A percentile compares a stretch with the other conserved stretches of the same genome.
phyloP scores from a whole-genome alignment of 2,888 invertebrate species.

The Leptura quadrifasciata region DNA sequence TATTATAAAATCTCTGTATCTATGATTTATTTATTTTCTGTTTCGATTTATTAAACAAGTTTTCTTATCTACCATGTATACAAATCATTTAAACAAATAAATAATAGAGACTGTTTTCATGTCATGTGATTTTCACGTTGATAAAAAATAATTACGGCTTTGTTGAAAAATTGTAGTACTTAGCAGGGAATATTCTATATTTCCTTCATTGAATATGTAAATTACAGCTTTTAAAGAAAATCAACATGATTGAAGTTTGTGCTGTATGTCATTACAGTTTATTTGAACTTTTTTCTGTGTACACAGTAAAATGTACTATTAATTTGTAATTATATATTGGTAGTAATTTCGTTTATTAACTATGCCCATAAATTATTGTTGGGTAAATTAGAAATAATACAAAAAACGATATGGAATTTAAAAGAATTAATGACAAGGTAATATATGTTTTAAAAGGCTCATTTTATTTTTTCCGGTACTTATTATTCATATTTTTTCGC shows the following conservation, averaged over 20 bases:
- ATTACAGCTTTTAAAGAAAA: conserved; percentile 8
- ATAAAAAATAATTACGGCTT: background rate
- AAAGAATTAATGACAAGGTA: no score
- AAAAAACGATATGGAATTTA: no score
- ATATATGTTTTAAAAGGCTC: no score
- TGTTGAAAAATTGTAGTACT: background rate
- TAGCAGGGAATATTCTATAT: background rate
- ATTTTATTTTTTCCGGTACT: no score
- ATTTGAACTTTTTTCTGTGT: background rate
- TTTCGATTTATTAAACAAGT: background rate
- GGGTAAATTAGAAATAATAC: no score
- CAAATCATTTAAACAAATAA: background rate
- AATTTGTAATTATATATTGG: background rate
- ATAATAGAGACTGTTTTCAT: background rate
- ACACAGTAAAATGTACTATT: background rate
- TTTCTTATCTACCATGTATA: background rate
- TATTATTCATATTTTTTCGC: no score
- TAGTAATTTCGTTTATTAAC: background rate
- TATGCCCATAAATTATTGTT: no score
- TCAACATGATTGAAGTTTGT: conserved; percentile 1
- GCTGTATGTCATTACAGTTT: background rate
- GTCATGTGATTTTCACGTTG: background rate
- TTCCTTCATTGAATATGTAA: conserved; percentile 10
- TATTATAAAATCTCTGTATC: no score
- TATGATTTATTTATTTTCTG: background rate